Evolutionary conservation across 2,797 vertebrate genomes (phyloP).

Genomic region (Morus bassanus): DNA sequence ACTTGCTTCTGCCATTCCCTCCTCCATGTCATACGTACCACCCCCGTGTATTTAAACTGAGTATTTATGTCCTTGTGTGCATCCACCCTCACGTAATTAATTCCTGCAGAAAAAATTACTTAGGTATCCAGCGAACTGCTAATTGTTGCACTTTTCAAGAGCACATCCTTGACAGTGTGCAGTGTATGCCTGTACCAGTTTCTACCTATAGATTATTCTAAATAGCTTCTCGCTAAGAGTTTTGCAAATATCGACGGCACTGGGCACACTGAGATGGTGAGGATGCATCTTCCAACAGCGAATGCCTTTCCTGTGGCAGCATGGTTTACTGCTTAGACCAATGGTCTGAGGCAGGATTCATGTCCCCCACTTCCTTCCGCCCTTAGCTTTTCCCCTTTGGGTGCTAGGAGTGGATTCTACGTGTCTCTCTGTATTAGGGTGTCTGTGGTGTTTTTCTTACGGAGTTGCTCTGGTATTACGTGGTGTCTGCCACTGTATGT

Average conservation of each 20-base stretch:
- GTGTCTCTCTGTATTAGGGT: rapidly evolving
- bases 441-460: neutral
- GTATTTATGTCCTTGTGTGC: neutral
- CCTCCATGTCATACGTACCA: neutral
- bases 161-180: neutral
- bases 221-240: neutral
- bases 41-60: neutral
- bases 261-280: neutral
- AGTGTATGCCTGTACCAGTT: neutral
- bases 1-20: neutral
- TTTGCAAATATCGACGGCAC: neutral
- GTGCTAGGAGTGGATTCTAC: neutral
- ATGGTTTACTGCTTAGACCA: neutral
- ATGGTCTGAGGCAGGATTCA: neutral
- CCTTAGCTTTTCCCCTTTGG: neutral
- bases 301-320: neutral
- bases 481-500: neutral
- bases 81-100: neutral
- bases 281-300: neutral
- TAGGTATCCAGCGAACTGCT: neutral
- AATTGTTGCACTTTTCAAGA: neutral
- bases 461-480: neutral
- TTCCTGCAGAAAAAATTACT: neutral
- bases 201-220: neutral
- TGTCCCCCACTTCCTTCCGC: neutral